Evolutionary conservation across 2,797 vertebrate genomes (phyloP).

Genomic region (Brachyalestes nurse): DNA sequence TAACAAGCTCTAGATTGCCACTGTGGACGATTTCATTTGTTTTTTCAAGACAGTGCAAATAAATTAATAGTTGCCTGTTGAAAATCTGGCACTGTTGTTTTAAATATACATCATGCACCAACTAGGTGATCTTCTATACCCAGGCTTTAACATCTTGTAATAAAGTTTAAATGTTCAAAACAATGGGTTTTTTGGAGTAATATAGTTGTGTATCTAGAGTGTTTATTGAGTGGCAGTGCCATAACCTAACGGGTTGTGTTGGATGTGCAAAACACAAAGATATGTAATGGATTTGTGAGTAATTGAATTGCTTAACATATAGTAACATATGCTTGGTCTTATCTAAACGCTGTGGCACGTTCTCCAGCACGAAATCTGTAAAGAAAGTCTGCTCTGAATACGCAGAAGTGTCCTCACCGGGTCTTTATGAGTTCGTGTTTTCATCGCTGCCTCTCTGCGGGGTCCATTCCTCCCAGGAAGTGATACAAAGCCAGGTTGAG

Average conservation of each 20-base stretch:
- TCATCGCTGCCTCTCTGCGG: constrained; percentile 77
- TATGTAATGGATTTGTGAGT: too few species aligned
- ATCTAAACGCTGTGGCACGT: background rate
- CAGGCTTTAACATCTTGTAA: background rate
- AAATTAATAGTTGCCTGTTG: background rate
- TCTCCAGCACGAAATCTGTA: constrained; percentile 35
- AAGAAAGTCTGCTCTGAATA: constrained; percentile 27
- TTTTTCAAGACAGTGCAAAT: background rate
- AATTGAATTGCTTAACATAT: background rate
- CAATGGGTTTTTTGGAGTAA: too few species aligned
- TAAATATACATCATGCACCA: background rate
- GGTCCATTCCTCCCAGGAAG: constrained; percentile 75
- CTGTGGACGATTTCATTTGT: background rate
- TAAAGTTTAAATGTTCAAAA: too few species aligned
- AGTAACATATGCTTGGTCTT: background rate
- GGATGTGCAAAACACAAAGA: too few species aligned
- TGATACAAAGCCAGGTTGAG: constrained; percentile 51
- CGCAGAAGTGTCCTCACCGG: constrained; percentile 71
- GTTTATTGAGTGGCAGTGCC: too few species aligned
- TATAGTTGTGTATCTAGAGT: too few species aligned
- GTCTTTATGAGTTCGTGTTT: constrained; percentile 86
- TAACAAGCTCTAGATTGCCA: background rate
- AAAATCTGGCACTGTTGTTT: background rate
- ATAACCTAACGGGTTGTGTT: too few species aligned
- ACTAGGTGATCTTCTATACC: background rate